phyloP scores from a whole-genome alignment of 2,888 invertebrate species.

The Zaprionus obscuricornis region DNA sequence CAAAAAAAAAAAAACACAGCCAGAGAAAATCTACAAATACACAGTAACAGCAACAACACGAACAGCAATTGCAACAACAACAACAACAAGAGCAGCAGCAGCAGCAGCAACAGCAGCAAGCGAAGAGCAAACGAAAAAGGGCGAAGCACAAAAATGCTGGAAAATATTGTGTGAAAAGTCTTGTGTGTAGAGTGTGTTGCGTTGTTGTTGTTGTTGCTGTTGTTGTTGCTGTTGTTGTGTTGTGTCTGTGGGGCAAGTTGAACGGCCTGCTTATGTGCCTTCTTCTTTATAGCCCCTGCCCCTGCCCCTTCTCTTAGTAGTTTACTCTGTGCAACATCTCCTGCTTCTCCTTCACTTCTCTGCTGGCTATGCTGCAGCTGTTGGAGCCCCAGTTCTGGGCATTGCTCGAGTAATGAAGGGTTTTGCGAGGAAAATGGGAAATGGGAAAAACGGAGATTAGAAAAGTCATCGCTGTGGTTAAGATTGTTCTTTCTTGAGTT shows the following conservation, averaged over 20 bases:
- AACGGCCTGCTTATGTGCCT: slow-evolving; percentile 63
- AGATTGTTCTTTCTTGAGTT: not conserved
- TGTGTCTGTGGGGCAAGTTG: slow-evolving; percentile 58
- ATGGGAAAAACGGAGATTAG: slow-evolving; percentile 30
- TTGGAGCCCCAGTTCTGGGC: slow-evolving; percentile 47
- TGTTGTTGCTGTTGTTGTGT: too few relatives aligned
- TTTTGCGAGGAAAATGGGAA: slow-evolving; percentile 28
- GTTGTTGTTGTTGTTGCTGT: too few relatives aligned
- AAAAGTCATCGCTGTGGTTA: slow-evolving; percentile 45
- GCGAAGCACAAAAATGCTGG: slow-evolving; percentile 60
- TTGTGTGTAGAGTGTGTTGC: too few relatives aligned
- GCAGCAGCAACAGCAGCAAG: slow-evolving; percentile 26
- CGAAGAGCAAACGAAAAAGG: slow-evolving; percentile 26
- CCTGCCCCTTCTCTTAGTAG: not conserved
- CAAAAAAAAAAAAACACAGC: slow-evolving; percentile 49
- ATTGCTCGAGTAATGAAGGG: slow-evolving; percentile 68
- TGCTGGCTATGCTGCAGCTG: too few relatives aligned
- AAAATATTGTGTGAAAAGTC: slow-evolving; percentile 75
- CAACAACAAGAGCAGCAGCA: slow-evolving; percentile 10
- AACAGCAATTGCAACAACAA: slow-evolving; percentile 13
- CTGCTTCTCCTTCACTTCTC: too few relatives aligned
- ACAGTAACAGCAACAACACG: slow-evolving; percentile 8
- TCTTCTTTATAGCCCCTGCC: not conserved
- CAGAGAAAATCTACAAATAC: slow-evolving; percentile 42
- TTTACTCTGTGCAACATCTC: too few relatives aligned